phyloP scores from a whole-genome alignment of 2,888 invertebrate genomes.

The Pachymerium ferrugineum region DNA sequence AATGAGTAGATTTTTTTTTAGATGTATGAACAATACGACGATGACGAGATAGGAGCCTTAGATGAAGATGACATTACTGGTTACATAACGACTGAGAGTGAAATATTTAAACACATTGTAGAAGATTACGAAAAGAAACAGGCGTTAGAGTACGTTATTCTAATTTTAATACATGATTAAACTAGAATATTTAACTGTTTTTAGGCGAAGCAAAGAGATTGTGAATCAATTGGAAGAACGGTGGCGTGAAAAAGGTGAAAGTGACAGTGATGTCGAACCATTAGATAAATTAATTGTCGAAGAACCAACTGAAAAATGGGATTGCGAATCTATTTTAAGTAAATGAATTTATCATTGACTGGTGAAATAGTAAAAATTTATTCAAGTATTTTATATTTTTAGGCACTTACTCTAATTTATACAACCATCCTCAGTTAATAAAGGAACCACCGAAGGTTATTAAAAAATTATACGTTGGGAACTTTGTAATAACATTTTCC shows the following conservation, averaged over 20 bases:
- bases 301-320: conserved; percentile 67
- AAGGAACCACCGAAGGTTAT: conserved; percentile 60
- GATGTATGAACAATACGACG: conserved; percentile 78
- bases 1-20: conserved; percentile 42
- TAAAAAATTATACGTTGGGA: background rate
- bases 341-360: conserved; percentile 3
- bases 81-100: conserved; percentile 61
- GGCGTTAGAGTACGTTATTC: conserved; percentile 41
- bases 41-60: conserved; percentile 80
- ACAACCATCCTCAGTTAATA: conserved; percentile 87
- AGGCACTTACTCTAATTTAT: conserved; percentile 79
- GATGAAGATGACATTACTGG: conserved; percentile 88
- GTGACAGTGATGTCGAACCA: conserved; percentile 40
- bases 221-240: background rate
- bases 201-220: background rate
- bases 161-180: background rate
- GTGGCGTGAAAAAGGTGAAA: background rate
- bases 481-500: background rate
- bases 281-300: conserved; percentile 55
- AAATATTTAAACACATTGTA: conserved; percentile 64
- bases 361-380: background rate
- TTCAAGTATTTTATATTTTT: conserved; percentile 31
- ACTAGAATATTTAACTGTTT: background rate
- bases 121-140: conserved; percentile 64
- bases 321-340: conserved; percentile 80